Evolutionary conservation across 2,113 vertebrate genomes (phyloP).

Genomic region (human (Homo sapiens)): DNA sequence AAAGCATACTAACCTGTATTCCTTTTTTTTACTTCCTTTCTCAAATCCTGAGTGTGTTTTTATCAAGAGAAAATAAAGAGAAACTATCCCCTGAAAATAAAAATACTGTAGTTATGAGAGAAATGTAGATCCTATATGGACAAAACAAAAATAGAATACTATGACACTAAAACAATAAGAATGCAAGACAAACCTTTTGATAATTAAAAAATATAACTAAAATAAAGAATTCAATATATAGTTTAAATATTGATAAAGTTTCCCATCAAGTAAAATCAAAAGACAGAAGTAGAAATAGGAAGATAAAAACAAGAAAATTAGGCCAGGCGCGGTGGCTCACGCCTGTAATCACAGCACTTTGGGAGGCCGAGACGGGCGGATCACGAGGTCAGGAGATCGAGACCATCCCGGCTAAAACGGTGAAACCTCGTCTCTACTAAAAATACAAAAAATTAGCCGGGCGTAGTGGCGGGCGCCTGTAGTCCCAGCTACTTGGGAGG

Average conservation of each 20-base stretch:
- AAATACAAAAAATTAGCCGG: too few species aligned
- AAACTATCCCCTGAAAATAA: background rate
- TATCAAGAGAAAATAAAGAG: background rate
- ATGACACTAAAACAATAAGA: background rate
- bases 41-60: background rate
- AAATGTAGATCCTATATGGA: background rate
- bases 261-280: background rate
- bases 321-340: too few species aligned
- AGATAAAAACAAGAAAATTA: conserved; percentile 8
- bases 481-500: too few species aligned
- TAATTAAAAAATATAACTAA: background rate
- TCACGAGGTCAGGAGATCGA: too few species aligned
- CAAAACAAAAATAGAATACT: background rate
- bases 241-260: background rate
- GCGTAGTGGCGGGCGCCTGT: too few species aligned
- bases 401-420: too few species aligned
- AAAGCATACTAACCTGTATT: background rate
- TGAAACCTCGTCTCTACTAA: too few species aligned
- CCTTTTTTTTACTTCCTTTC: background rate
- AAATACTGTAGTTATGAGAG: background rate
- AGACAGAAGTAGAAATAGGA: background rate
- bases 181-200: background rate
- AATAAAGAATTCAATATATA: background rate
- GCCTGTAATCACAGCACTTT: too few species aligned
- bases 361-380: too few species aligned